Conservation (phyloP, 2,888 invertebrate species). For the Coelogynopora nodosa region DNA sequence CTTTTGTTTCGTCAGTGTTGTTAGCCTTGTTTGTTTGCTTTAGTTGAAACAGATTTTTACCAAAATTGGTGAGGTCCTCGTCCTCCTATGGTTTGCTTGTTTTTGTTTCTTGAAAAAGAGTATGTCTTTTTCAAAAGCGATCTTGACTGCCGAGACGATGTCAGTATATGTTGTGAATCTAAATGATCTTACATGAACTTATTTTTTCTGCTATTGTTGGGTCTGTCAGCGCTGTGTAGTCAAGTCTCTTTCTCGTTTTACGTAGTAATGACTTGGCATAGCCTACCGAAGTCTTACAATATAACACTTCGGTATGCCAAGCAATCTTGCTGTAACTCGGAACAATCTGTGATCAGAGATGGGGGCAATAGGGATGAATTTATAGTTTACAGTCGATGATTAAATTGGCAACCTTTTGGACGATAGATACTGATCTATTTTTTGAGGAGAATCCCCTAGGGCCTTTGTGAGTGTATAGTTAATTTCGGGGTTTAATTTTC, state of each 20-base stretch:
- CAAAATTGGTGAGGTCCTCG: background rate
- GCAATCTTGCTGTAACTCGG: slow-evolving; percentile 4
- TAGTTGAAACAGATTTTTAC: background rate
- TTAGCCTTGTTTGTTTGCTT: background rate
- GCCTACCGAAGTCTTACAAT: no score
- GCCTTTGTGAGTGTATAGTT: background rate
- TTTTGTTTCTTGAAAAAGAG: background rate
- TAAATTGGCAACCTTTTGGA: background rate
- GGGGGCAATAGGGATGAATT: slow-evolving; percentile 9
- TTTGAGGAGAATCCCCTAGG: background rate
- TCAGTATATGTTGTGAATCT: slow-evolving; percentile 1
- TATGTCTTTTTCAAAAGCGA: background rate
- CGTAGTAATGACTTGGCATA: slow-evolving; percentile 5
- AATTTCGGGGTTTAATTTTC: slow-evolving; percentile 6
- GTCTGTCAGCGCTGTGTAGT: slow-evolving; percentile 7
- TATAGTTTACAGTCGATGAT: slow-evolving; percentile 1
- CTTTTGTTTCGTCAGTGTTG: background rate
- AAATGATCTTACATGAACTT: background rate
- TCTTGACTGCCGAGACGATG: background rate
- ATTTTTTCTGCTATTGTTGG: slow-evolving; percentile 18
- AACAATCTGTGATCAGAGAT: slow-evolving; percentile 14
- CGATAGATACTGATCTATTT: background rate
- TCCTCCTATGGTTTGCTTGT: background rate
- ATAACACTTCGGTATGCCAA: no score
- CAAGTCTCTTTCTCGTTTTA: slow-evolving; percentile 7